Evolutionary conservation across 2,797 vertebrate genomes (phyloP).

Genomic region (Geotria australis): DNA sequence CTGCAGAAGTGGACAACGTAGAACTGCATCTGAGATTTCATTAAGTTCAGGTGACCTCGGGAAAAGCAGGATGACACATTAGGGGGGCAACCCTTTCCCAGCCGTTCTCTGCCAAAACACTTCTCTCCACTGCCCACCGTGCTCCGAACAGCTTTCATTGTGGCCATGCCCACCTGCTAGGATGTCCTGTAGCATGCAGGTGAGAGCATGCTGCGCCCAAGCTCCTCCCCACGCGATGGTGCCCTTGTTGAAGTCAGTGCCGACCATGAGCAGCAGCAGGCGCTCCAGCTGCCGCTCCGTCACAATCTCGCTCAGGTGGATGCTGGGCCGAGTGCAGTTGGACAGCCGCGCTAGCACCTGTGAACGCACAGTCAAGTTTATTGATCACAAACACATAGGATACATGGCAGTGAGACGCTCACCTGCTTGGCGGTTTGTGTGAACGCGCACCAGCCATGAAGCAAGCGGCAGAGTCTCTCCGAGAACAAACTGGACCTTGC

Average conservation of each 20-base stretch:
- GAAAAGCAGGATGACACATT: neutral
- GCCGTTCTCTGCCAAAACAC: neutral
- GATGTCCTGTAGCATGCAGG: constrained; percentile 95
- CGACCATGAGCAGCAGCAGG: constrained; percentile 65
- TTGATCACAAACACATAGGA: neutral
- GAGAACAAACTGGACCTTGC: too few species aligned
- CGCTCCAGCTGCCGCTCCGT: constrained; percentile 78
- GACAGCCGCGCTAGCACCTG: constrained; percentile 89
- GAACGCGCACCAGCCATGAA: too few species aligned
- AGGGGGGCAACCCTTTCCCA: neutral
- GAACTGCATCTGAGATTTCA: neutral
- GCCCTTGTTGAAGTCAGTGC: constrained; percentile 86
- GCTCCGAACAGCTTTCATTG: too few species aligned
- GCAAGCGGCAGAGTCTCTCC: too few species aligned
- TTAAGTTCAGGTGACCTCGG: neutral
- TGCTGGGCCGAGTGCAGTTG: constrained; percentile 77
- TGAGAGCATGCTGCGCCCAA: constrained; percentile 94
- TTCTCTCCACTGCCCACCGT: neutral
- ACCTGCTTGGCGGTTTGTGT: too few species aligned
- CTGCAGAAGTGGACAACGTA: neutral
- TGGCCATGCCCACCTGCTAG: constrained; percentile 34
- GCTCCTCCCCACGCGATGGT: constrained; percentile 97
- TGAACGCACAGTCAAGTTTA: constrained; percentile 1
- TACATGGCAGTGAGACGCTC: too few species aligned
- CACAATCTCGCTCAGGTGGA: constrained; percentile 86